A percentile compares a stretch with the other conserved stretches of the same genome.
Conservation (phyloP, 2,113 vertebrate genomes). For the Mobula hypostoma region DNA sequence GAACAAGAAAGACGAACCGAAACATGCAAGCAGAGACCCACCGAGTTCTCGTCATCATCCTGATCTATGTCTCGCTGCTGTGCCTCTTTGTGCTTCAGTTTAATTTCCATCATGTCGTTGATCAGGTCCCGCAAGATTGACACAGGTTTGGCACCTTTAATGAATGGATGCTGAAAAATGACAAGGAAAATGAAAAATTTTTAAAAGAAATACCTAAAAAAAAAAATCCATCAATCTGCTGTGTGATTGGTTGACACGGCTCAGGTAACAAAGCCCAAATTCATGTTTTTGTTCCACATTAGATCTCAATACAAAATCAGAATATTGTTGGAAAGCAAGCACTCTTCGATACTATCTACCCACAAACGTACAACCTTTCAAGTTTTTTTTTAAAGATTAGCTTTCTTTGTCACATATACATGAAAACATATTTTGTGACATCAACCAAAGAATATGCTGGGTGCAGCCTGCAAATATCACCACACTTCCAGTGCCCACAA, state of each 20-base stretch:
- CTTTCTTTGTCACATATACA: too few relatives aligned
- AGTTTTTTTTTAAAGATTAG: too few relatives aligned
- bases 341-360: neutral
- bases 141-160: slow-evolving; percentile 76
- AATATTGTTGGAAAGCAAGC: neutral
- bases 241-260: neutral
- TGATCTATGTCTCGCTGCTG: slow-evolving; percentile 76
- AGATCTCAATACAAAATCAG: neutral
- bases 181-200: slow-evolving; percentile 1
- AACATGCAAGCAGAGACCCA: slow-evolving; percentile 51
- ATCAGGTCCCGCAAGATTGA: slow-evolving; percentile 74
- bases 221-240: neutral
- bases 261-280: neutral
- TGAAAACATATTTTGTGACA: too few relatives aligned
- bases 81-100: slow-evolving; percentile 74
- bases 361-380: neutral
- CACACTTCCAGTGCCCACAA: too few relatives aligned
- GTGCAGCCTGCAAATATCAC: too few relatives aligned
- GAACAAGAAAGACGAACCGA: neutral
- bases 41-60: slow-evolving; percentile 84
- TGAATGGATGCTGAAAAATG: slow-evolving; percentile 70
- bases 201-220: neutral
- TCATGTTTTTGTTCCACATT: neutral
- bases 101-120: slow-evolving; percentile 86
- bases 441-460: too few relatives aligned